A percentile compares a stretch with the other conserved stretches of the same genome.
These are phyloP conservation scores for Sanderia malayensis DNA, from an alignment of 30 jellyfish, hydroid and myxozoan species.

Conservation along the genomic window DNA sequence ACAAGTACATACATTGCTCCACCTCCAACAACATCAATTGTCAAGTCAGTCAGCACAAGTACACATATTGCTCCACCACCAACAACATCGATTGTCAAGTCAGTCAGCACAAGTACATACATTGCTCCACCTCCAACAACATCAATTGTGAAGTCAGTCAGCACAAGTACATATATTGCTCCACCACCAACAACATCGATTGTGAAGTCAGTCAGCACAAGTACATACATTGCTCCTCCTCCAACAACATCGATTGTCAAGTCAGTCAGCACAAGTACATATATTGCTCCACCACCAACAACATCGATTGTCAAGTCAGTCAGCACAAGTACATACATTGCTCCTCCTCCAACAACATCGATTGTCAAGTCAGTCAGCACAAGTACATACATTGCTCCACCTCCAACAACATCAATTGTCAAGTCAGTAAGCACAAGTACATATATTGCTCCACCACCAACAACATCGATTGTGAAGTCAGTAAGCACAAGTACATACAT, in stretches of 20 bases:
- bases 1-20: too few species aligned
- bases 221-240: background rate
- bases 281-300: background rate
- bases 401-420: background rate
- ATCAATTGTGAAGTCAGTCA: too few species aligned
- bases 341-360: background rate
- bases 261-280: constrained; percentile 5
- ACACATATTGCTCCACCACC: too few species aligned
- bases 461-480: background rate
- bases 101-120: too few species aligned
- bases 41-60: too few species aligned
- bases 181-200: background rate
- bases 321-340: background rate
- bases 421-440: background rate
- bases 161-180: background rate
- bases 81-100: too few species aligned
- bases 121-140: too few species aligned
- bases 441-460: background rate
- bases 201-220: background rate
- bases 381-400: background rate
- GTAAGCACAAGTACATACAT: background rate
- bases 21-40: too few species aligned
- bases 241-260: background rate
- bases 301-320: background rate
- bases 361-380: background rate